Evolutionary conservation across 2,113 vertebrate genomes (phyloP).

Genomic region (Aldabrachelys gigantea): DNA sequence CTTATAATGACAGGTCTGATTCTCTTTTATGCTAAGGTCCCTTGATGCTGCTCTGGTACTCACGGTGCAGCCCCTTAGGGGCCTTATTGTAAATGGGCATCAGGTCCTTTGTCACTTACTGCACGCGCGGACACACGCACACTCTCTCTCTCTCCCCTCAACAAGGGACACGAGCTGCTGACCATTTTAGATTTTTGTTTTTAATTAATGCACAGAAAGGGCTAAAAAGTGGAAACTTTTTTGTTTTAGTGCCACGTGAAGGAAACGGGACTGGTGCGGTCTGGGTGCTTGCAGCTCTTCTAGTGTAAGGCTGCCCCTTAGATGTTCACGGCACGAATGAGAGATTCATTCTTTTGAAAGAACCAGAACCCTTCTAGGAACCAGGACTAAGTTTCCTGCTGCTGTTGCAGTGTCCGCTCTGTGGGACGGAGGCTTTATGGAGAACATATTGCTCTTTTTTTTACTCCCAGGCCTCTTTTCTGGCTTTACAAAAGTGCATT

Average conservation of each 20-base stretch:
- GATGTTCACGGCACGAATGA: conserved; percentile 36
- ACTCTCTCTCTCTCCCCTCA: conserved; percentile 36
- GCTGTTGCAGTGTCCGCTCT: conserved; percentile 39
- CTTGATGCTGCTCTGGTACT: background rate
- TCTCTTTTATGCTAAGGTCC: background rate
- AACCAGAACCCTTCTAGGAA: conserved; percentile 30
- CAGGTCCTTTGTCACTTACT: background rate
- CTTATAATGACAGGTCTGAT: background rate
- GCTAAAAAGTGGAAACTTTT: conserved; percentile 66
- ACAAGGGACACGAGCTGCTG: conserved; percentile 54
- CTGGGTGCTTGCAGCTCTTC: conserved; percentile 30
- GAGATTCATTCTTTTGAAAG: conserved; percentile 50
- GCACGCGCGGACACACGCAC: conserved; percentile 8
- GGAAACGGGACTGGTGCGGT: background rate
- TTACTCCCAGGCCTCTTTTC: conserved; percentile 39
- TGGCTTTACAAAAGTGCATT: conserved; percentile 70
- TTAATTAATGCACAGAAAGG: conserved; percentile 76
- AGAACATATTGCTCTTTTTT: conserved; percentile 34
- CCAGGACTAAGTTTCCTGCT: conserved; percentile 33
- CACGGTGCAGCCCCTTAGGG: background rate
- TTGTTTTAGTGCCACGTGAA: conserved; percentile 51
- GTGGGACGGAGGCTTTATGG: background rate
- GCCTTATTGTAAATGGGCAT: conserved; percentile 12
- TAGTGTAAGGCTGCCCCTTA: background rate
- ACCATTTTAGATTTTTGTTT: conserved; percentile 9